A percentile compares a stretch with the other conserved stretches of the same genome.
Evolutionary conservation across 2,888 invertebrate species (phyloP).

Genomic region (Hedya salicella): DNA sequence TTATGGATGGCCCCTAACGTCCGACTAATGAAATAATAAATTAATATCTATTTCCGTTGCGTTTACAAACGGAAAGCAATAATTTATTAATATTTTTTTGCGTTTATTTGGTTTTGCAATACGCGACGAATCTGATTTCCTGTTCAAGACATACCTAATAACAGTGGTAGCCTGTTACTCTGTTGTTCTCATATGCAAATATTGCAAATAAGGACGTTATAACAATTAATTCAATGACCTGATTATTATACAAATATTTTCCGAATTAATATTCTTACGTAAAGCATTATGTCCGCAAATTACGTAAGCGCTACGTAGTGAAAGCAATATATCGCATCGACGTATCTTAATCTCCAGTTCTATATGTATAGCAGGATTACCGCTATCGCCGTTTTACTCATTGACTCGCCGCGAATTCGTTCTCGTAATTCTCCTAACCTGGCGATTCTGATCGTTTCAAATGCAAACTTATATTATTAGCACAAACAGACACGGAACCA

Average conservation of each 20-base stretch:
- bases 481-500: constrained; percentile 27
- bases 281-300: constrained; percentile 10
- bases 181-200: constrained; percentile 12
- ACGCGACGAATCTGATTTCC: not conserved
- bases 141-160: constrained; percentile 1
- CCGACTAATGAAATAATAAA: no score
- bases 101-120: not conserved
- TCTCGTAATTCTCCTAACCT: not conserved
- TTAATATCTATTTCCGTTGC: not conserved
- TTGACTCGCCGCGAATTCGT: not conserved
- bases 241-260: not conserved
- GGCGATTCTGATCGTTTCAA: constrained; percentile 13
- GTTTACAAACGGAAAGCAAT: constrained; percentile 2
- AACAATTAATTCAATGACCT: constrained; percentile 24
- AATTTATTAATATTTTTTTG: constrained; percentile 1
- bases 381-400: constrained; percentile 5
- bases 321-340: constrained; percentile 25
- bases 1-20: no score
- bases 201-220: not conserved
- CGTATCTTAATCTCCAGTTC: constrained; percentile 22
- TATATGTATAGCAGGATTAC: constrained; percentile 15
- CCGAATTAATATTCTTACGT: constrained; percentile 22
- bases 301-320: constrained; percentile 27
- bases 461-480: constrained; percentile 36
- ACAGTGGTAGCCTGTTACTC: constrained; percentile 10